Conservation (phyloP, 2,797 vertebrate species). For the Mus minutoides region DNA sequence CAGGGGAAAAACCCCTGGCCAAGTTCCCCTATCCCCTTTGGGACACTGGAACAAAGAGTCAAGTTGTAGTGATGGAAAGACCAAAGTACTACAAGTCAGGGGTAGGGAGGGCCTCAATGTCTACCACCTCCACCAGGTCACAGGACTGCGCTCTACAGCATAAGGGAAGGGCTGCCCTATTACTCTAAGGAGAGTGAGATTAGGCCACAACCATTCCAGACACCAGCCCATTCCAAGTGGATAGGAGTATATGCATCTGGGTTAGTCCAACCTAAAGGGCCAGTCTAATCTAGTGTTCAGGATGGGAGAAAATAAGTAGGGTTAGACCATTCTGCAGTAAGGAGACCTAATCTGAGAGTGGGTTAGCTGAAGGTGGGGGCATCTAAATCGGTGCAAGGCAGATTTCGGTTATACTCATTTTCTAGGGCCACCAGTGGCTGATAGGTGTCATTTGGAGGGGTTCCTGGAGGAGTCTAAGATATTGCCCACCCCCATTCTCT, state of each 20-base stretch:
- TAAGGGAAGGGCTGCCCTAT: not conserved
- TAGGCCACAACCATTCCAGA: not conserved
- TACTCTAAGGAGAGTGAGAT: not conserved
- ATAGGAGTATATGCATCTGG: not conserved
- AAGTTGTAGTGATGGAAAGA: slow-evolving; percentile 50
- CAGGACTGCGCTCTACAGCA: not conserved
- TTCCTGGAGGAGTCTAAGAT: not conserved
- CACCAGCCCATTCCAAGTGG: slow-evolving; percentile 23
- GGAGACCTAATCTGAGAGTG: not conserved
- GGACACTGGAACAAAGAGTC: slow-evolving; percentile 46
- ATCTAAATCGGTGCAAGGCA: slow-evolving; percentile 57
- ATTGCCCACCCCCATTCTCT: not conserved
- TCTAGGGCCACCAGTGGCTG: slow-evolving; percentile 40
- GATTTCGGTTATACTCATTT: slow-evolving; percentile 35
- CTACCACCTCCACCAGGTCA: not conserved
- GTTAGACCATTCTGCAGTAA: not conserved
- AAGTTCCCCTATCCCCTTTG: slow-evolving; percentile 4
- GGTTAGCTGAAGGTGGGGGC: not conserved
- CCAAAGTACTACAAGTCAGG: not conserved
- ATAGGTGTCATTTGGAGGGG: not conserved
- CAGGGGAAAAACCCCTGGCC: not conserved
- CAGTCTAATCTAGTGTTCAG: slow-evolving; percentile 64
- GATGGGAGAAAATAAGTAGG: not conserved
- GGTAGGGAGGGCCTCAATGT: not conserved
- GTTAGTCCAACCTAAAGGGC: slow-evolving; percentile 39